These are phyloP conservation scores for Cylloceria caligata DNA, from an alignment of 2,888 invertebrate genomes.

Conservation along the genomic window DNA sequence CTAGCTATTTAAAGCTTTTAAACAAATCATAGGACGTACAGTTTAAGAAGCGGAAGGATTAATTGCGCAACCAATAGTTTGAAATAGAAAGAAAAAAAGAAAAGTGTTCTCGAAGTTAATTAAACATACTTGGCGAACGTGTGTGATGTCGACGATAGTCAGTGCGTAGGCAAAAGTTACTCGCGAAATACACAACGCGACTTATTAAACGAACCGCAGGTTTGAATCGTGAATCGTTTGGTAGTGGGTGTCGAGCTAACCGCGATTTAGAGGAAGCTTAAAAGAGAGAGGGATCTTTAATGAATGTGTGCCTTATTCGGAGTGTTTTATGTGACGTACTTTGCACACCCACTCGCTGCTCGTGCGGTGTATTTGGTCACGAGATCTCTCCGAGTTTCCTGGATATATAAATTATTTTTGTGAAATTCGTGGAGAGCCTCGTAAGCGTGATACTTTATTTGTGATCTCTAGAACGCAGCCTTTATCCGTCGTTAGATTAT, in stretches of 20 bases:
- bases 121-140: slow-evolving; percentile 44
- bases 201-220: no score
- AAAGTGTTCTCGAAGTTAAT: slow-evolving; percentile 9
- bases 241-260: slow-evolving; percentile 26
- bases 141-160: slow-evolving; percentile 48
- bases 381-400: slow-evolving; percentile 9
- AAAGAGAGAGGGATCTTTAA: background rate
- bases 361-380: slow-evolving; percentile 36
- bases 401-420: slow-evolving; percentile 52
- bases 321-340: slow-evolving; percentile 67
- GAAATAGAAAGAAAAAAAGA: background rate
- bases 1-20: background rate
- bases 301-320: slow-evolving; percentile 70
- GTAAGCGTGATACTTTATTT: slow-evolving; percentile 26
- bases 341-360: slow-evolving; percentile 44
- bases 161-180: slow-evolving; percentile 69
- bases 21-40: background rate
- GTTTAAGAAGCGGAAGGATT: slow-evolving; percentile 23
- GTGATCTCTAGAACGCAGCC: background rate
- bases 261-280: no score
- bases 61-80: background rate
- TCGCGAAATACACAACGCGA: slow-evolving; percentile 11
- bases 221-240: slow-evolving; percentile 34
- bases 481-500: slow-evolving; percentile 37
- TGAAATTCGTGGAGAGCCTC: slow-evolving; percentile 24